phyloP scores from a whole-genome alignment of 2,888 invertebrate species.

The Diaprepes abbreviatus region DNA sequence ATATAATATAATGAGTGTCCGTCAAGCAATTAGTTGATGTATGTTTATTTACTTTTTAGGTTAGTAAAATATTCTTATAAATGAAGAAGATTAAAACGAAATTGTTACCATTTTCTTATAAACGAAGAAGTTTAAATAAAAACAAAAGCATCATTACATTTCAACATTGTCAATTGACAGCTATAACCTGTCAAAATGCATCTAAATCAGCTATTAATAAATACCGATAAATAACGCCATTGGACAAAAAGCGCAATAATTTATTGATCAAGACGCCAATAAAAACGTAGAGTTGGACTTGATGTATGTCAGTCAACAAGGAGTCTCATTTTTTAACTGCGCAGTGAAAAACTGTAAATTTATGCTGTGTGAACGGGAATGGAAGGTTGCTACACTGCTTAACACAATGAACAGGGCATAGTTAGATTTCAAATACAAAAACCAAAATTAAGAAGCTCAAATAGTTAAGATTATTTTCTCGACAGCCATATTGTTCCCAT shows the following conservation, averaged over 20 bases:
- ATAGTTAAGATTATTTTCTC: too few relatives aligned
- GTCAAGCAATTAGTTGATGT: too few relatives aligned
- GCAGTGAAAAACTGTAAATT: conserved; percentile 59
- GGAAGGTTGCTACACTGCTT: conserved; percentile 53
- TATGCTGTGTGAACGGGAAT: conserved; percentile 65
- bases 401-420: too few relatives aligned
- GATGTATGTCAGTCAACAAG: conserved; percentile 42
- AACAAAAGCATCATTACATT: neutral
- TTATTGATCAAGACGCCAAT: conserved; percentile 37
- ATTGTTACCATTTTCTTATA: too few relatives aligned
- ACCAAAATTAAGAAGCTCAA: too few relatives aligned
- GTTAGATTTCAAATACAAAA: too few relatives aligned
- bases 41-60: too few relatives aligned
- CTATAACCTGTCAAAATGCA: conserved; percentile 31
- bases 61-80: too few relatives aligned
- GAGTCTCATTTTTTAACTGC: conserved; percentile 40
- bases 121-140: neutral
- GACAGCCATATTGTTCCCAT: too few relatives aligned
- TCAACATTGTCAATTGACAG: conserved; percentile 21
- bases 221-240: conserved; percentile 34
- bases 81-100: too few relatives aligned
- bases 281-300: conserved; percentile 42
- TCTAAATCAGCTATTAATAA: conserved; percentile 35
- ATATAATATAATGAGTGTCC: too few relatives aligned
- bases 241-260: conserved; percentile 34